These are phyloP conservation scores for Epinephelus fuscoguttatus DNA, from an alignment of 2,113 vertebrate species.

Conservation along the genomic window DNA sequence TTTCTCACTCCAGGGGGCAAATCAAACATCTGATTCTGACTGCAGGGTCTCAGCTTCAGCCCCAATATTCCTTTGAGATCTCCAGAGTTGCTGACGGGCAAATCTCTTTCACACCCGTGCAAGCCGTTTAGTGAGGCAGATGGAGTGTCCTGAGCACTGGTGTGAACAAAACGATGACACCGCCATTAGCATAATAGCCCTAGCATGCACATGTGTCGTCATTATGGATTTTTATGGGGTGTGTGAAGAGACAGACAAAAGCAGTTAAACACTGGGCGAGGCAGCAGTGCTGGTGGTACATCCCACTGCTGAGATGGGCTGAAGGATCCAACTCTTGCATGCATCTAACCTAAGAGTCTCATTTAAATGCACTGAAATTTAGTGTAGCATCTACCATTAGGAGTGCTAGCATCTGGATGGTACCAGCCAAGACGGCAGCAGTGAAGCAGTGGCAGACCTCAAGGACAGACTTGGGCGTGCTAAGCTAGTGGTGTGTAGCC, in stretches of 20 bases:
- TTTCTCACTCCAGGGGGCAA: constrained; percentile 75
- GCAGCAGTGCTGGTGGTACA: constrained; percentile 16
- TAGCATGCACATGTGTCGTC: constrained; percentile 73
- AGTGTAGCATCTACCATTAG: constrained; percentile 20
- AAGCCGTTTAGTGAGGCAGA: constrained; percentile 72
- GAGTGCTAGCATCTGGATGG: constrained; percentile 30
- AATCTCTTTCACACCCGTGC: constrained; percentile 63
- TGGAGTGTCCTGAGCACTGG: constrained; percentile 76
- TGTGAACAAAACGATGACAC: constrained; percentile 81
- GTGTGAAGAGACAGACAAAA: constrained; percentile 74
- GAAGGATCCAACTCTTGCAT: constrained; percentile 18
- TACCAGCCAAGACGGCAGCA: constrained; percentile 1
- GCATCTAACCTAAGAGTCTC: constrained; percentile 8
- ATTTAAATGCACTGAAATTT: constrained; percentile 48
- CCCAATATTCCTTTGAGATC: constrained; percentile 72
- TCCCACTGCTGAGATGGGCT: constrained; percentile 31
- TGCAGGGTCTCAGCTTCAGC: constrained; percentile 61
- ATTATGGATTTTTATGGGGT: constrained; percentile 79
- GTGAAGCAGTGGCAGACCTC: constrained; percentile 19
- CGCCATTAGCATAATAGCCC: constrained; percentile 79
- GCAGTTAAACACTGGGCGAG: constrained; percentile 64
- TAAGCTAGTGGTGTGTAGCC: constrained; percentile 42
- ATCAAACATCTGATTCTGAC: constrained; percentile 80
- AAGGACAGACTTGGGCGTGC: constrained; percentile 39
- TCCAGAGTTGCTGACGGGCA: constrained; percentile 72